Conservation (phyloP, 2,113 vertebrate species). For the Heliornis fulica region DNA sequence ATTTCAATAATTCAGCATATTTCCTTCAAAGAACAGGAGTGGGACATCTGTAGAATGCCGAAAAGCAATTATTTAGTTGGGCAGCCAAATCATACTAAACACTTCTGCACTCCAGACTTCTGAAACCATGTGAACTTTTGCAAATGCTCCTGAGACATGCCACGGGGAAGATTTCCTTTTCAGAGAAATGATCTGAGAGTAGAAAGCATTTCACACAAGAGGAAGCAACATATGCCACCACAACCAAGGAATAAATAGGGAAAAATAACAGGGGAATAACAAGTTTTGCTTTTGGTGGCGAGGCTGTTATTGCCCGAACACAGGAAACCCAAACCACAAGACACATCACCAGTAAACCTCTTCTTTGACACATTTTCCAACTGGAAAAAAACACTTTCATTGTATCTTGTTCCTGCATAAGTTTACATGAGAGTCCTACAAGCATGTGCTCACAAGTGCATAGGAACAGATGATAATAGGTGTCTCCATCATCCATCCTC, state of each 20-base stretch:
- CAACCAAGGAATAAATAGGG: constrained; percentile 45
- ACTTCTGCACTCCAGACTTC: constrained; percentile 37
- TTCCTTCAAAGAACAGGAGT: constrained; percentile 12
- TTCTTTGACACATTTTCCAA: not conserved
- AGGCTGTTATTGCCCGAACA: not conserved
- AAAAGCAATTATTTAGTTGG: constrained; percentile 59
- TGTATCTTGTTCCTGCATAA: not conserved
- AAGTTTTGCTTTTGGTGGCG: constrained; percentile 25
- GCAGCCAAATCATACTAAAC: not conserved
- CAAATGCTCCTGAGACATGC: constrained; percentile 62
- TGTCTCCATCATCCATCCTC: not conserved
- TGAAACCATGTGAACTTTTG: constrained; percentile 54
- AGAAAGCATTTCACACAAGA: constrained; percentile 61
- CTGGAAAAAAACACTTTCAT: not conserved
- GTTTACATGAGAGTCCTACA: not conserved
- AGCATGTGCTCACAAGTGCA: not conserved
- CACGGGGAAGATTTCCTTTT: constrained; percentile 57
- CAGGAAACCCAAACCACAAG: not conserved
- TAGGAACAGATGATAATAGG: not conserved
- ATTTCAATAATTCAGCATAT: constrained; percentile 37
- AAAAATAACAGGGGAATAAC: constrained; percentile 50
- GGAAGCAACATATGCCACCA: constrained; percentile 55
- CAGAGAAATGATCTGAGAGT: constrained; percentile 45
- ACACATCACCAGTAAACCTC: not conserved
- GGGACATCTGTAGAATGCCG: not conserved